Conservation (phyloP, 2,797 vertebrate species). For the Valencia hispanica region DNA sequence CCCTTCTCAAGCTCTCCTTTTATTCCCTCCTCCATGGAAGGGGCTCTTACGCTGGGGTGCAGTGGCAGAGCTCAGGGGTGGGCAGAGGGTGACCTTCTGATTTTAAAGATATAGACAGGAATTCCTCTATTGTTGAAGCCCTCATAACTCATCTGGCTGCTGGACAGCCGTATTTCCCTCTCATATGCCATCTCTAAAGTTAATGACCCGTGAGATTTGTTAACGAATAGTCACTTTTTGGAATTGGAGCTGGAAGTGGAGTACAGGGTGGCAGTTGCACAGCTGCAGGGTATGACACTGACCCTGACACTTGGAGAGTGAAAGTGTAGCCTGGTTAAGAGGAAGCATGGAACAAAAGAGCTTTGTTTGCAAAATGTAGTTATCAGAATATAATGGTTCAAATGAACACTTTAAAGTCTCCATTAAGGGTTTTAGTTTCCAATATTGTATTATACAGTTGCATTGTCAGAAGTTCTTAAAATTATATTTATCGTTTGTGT, state of each 20-base stretch:
- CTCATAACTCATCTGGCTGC: conserved; percentile 62
- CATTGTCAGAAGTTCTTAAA: neutral
- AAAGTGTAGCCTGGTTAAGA: conserved; percentile 73
- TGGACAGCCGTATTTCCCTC: conserved; percentile 47
- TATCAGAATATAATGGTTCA: conserved; percentile 16
- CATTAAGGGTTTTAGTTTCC: conserved; percentile 1
- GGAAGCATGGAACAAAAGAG: conserved; percentile 30
- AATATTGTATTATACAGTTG: conserved; percentile 4
- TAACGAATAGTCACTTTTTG: conserved; percentile 61
- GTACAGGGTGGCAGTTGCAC: conserved; percentile 47
- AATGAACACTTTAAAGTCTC: neutral
- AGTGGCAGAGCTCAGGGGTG: conserved; percentile 60
- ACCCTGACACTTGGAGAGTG: conserved; percentile 59
- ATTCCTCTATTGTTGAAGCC: conserved; percentile 67
- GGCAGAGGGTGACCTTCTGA: conserved; percentile 76
- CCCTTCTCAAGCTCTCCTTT: conserved; percentile 79
- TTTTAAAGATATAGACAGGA: conserved; percentile 82
- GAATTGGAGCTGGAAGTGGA: conserved; percentile 34
- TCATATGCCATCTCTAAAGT: conserved; percentile 51
- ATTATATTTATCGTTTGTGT: neutral
- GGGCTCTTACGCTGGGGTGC: conserved; percentile 46
- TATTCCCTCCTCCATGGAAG: conserved; percentile 67
- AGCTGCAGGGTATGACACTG: conserved; percentile 71
- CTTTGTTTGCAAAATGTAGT: conserved; percentile 56
- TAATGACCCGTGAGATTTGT: conserved; percentile 70